Base-by-base conservation (phyloP, 1,140 invertebrate species). In the Drosophila hydei region DNA sequence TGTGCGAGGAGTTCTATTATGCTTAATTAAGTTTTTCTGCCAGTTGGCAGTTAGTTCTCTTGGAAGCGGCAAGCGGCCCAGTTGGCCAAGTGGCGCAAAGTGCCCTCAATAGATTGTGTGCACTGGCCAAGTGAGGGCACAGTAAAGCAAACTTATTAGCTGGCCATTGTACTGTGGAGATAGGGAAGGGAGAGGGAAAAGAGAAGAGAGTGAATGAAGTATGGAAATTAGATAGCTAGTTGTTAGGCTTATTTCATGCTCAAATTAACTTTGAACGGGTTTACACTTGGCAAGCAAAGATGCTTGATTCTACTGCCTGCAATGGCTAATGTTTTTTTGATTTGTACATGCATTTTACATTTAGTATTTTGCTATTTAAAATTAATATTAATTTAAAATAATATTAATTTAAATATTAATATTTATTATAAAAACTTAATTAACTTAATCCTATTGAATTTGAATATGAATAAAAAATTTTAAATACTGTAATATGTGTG, bases 21-120 rank as follows among this genome's bases (percentile, higher is more conserved):
- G 83, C 81, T 75, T 87, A 87, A 87, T 87, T 88, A 87, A 87
- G 83, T 85, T 70, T 74, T 76, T 65, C 43, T 62, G 65, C 58
- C 45, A 62, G 60, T 62, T 63, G 62, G 27, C 50, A 72, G 59
- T 61, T 72, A 74, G 72, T 60, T 74, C 60, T 52, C 48, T 50
- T 59, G 11, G 12, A 50, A 64, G 36, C 18, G 52, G 50, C 40
- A 60, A 43, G 30, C 16, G 52, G 50, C 40, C 48, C 48, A 25
- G 38, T 48, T 56, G 45, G 25, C 25, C 21, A 38, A 54, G 45
- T 69, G 59, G 45, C 65, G 48, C 43, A 38, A 72, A 75, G 74
- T 63, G 74, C 59, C 36, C 40, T 60, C 47, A 14, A 62, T 61
- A 65, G 59, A 48, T 43, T 81, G 56, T 63, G 18, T 54, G 36